These are phyloP conservation scores for Chrysolina americana DNA, from an alignment of 2,888 invertebrate species.

Conservation along the genomic window DNA sequence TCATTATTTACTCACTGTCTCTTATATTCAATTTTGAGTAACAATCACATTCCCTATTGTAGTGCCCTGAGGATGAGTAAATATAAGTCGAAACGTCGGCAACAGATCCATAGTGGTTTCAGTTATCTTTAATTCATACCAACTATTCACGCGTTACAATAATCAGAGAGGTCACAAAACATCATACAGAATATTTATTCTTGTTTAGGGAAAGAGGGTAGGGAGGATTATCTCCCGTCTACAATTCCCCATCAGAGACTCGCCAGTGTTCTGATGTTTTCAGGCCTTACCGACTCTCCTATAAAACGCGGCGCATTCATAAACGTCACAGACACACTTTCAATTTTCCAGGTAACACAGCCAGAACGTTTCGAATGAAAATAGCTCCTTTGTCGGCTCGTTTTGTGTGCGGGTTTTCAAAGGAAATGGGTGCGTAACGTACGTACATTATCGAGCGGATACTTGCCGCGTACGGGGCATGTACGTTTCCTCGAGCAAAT, in stretches of 20 bases:
- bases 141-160: too few relatives aligned
- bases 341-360: constrained; percentile 24
- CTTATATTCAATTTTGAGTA: too few relatives aligned
- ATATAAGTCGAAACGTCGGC: too few relatives aligned
- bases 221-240: too few relatives aligned
- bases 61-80: too few relatives aligned
- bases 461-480: not conserved
- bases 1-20: too few relatives aligned
- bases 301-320: constrained; percentile 9
- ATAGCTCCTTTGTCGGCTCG: constrained; percentile 36
- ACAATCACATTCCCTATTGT: too few relatives aligned
- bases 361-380: constrained; percentile 21
- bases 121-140: too few relatives aligned
- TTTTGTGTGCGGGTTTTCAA: constrained; percentile 36
- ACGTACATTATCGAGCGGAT: constrained; percentile 7
- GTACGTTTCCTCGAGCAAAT: constrained; percentile 11
- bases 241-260: not conserved
- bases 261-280: not conserved
- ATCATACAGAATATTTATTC: too few relatives aligned
- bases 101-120: too few relatives aligned
- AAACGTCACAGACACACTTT: constrained; percentile 29
- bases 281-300: not conserved
- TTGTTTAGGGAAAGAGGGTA: too few relatives aligned
- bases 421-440: constrained; percentile 39
- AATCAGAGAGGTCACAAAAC: too few relatives aligned